Evolutionary conservation across 1,140 invertebrate genomes (phyloP).

Genomic region (Macrocentrus cingulum): DNA sequence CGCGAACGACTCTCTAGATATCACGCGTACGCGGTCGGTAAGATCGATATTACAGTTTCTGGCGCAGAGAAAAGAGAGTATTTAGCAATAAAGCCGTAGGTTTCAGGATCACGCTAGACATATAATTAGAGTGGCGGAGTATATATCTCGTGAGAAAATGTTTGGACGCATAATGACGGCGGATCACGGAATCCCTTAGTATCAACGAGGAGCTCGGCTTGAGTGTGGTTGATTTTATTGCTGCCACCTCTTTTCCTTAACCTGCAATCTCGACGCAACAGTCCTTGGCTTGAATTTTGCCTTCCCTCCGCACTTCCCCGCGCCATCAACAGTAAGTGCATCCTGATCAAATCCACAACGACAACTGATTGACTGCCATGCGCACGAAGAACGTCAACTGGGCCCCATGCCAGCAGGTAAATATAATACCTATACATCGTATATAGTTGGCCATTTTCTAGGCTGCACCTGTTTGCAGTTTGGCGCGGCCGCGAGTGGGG

Average conservation of each 20-base stretch:
- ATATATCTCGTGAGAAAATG: constrained; percentile 53
- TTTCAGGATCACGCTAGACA: constrained; percentile 54
- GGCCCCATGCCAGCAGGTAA: constrained; percentile 34
- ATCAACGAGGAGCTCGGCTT: background rate
- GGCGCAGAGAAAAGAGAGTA: constrained; percentile 30
- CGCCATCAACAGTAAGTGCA: background rate
- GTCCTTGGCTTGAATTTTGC: constrained; percentile 12
- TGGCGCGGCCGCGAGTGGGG: constrained; percentile 12
- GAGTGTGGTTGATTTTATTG: background rate
- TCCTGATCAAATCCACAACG: background rate
- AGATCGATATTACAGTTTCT: constrained; percentile 47
- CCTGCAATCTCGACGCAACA: background rate
- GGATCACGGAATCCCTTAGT: constrained; percentile 46
- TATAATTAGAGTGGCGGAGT: constrained; percentile 50
- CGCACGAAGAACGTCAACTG: constrained; percentile 43
- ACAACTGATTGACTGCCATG: constrained; percentile 28
- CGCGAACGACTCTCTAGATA: constrained; percentile 25
- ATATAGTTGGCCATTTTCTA: no score
- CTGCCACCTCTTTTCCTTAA: background rate
- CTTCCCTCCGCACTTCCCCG: no score
- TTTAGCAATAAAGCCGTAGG: constrained; percentile 52
- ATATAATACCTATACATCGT: background rate
- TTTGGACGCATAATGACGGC: constrained; percentile 44
- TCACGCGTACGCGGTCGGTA: constrained; percentile 30
- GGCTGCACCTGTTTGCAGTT: constrained; percentile 1